Percentiles rank a stretch among this genome's conserved stretches.
These are phyloP conservation scores for Hypena proboscidalis DNA, from an alignment of 2,888 invertebrate species.

Conservation along the genomic window DNA sequence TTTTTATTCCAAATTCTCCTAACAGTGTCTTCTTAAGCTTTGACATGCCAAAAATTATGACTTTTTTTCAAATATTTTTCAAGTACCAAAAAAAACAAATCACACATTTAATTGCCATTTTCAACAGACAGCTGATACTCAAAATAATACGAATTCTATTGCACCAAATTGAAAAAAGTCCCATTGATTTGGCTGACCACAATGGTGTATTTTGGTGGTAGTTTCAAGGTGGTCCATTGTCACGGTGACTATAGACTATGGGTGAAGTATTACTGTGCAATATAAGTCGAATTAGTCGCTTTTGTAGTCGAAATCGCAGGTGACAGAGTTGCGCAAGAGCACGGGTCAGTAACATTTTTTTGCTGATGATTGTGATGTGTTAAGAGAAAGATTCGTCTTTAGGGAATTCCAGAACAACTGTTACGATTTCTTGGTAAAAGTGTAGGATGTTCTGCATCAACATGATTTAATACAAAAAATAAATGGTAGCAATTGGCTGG, in stretches of 20 bases:
- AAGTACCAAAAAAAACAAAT: not conserved
- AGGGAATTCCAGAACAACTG: too few relatives aligned
- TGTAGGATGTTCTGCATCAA: too few relatives aligned
- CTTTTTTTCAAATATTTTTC: not conserved
- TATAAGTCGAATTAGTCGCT: conserved; percentile 66
- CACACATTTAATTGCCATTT: conserved; percentile 5
- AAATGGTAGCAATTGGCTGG: too few relatives aligned
- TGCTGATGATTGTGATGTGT: conserved; percentile 17
- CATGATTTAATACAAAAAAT: too few relatives aligned
- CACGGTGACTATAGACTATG: conserved; percentile 6
- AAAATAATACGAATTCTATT: conserved; percentile 33
- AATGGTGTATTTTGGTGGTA: conserved; percentile 60
- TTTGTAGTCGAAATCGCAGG: conserved; percentile 61
- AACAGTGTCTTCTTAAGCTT: too few relatives aligned
- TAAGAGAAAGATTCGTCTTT: too few relatives aligned
- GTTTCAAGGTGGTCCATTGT: conserved; percentile 67
- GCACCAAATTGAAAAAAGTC: conserved; percentile 28
- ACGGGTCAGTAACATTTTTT: conserved; percentile 49
- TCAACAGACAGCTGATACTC: conserved; percentile 30
- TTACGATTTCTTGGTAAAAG: too few relatives aligned
- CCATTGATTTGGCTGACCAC: conserved; percentile 47
- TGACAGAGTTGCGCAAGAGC: conserved; percentile 44
- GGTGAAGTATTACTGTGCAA: conserved; percentile 45
- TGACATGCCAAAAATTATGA: not conserved
- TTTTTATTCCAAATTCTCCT: too few relatives aligned